A percentile compares a stretch with the other conserved stretches of the same genome.
These are phyloP conservation scores for Netelia virgata DNA, from an alignment of 2,888 invertebrate species.

Conservation along the genomic window DNA sequence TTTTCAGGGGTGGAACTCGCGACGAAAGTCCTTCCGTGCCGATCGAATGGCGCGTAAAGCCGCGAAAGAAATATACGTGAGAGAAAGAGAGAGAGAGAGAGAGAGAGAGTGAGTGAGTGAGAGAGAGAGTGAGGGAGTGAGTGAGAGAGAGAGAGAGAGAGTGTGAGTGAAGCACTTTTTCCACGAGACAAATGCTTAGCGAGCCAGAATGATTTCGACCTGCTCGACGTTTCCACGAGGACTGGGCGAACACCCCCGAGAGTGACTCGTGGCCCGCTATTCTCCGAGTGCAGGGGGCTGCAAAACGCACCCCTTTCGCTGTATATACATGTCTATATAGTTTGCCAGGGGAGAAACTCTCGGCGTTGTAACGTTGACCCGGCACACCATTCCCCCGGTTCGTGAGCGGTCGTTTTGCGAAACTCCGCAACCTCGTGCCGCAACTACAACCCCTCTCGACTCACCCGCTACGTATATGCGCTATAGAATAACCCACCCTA, in stretches of 20 bases:
- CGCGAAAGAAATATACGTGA: background rate
- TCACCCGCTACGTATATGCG: slow-evolving; percentile 3
- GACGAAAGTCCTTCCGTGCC: slow-evolving; percentile 24
- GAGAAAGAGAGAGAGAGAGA: background rate
- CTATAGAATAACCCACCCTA: background rate
- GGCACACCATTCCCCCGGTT: slow-evolving; percentile 43
- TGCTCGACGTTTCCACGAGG: slow-evolving; percentile 55
- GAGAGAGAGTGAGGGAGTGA: background rate
- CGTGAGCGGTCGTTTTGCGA: slow-evolving; percentile 62
- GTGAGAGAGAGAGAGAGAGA: background rate
- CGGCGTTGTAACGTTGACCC: slow-evolving; percentile 67
- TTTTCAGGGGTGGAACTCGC: slow-evolving; percentile 11
- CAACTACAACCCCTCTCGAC: slow-evolving; percentile 46
- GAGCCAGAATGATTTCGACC: slow-evolving; percentile 44
- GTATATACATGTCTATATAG: background rate
- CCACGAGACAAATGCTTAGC: background rate
- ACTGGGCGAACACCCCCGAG: slow-evolving; percentile 44
- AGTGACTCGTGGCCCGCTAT: slow-evolving; percentile 21
- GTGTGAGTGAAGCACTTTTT: background rate
- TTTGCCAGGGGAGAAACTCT: slow-evolving; percentile 26
- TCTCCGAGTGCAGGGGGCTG: slow-evolving; percentile 15
- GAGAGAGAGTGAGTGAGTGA: background rate
- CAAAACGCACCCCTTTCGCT: slow-evolving; percentile 9
- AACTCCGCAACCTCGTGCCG: slow-evolving; percentile 65
- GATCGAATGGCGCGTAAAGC: slow-evolving; percentile 3